Evolutionary conservation across 2,888 invertebrate genomes (phyloP).

Genomic region (Hemithea aestivaria): DNA sequence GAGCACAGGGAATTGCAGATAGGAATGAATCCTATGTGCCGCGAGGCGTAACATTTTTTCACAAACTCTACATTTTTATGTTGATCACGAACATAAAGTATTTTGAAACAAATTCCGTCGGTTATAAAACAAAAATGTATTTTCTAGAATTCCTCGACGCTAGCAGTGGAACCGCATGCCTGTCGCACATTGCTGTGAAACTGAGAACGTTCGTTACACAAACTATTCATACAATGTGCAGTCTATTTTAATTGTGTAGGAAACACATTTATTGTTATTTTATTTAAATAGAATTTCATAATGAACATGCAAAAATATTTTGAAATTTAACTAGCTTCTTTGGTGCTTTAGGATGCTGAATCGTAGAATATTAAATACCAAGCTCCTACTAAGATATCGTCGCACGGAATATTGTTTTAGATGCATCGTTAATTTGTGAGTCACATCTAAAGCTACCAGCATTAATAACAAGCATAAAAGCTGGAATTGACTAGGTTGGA

Average conservation of each 20-base stretch:
- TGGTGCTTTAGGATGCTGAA: too few species aligned
- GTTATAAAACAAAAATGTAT: slow-evolving; percentile 27
- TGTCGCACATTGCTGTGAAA: slow-evolving; percentile 27
- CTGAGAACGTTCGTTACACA: slow-evolving; percentile 20
- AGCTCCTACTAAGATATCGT: too few species aligned
- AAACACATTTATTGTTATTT: slow-evolving; percentile 17
- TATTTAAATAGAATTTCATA: neutral
- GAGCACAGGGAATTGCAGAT: neutral
- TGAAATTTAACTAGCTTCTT: too few species aligned
- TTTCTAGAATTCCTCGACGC: slow-evolving; percentile 31
- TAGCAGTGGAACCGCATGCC: slow-evolving; percentile 33
- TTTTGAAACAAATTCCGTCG: slow-evolving; percentile 25
- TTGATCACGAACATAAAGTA: slow-evolving; percentile 10
- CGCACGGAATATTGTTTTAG: too few species aligned
- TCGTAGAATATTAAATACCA: too few species aligned
- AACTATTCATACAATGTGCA: slow-evolving; percentile 23
- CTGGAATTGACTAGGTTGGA: too few species aligned
- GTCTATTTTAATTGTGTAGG: slow-evolving; percentile 26
- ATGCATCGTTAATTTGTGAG: too few species aligned
- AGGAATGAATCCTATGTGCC: slow-evolving; percentile 7
- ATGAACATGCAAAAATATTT: too few species aligned
- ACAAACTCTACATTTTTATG: slow-evolving; percentile 7
- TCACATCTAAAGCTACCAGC: too few species aligned
- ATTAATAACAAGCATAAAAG: too few species aligned
- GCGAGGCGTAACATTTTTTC: slow-evolving; percentile 7